Percentiles rank a stretch among this genome's conserved stretches.
Conservation (phyloP, 2,113 vertebrate genomes). For the Lanius collurio region DNA sequence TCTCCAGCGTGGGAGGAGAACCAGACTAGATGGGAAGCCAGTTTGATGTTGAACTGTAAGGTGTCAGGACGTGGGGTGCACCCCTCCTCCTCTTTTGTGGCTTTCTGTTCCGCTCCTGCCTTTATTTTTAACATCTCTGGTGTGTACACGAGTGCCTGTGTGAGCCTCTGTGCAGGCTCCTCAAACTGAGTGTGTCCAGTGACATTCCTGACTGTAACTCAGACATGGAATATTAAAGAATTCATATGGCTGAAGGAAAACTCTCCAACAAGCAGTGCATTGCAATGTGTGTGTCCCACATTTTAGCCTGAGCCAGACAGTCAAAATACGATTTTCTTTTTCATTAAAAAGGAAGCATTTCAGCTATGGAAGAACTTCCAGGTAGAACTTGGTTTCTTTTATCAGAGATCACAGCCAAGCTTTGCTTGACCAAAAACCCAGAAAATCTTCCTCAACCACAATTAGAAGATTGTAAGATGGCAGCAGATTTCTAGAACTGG, state of each 20-base stretch:
- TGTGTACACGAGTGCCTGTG: neutral
- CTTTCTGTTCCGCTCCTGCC: constrained; percentile 45
- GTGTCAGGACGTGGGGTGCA: neutral
- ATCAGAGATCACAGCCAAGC: neutral
- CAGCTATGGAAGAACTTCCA: neutral
- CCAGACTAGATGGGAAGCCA: constrained; percentile 37
- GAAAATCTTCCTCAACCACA: neutral
- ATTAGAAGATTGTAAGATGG: neutral
- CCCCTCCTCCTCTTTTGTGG: constrained; percentile 45
- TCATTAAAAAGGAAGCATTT: neutral
- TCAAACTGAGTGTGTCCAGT: neutral
- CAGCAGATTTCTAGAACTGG: neutral
- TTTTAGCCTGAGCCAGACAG: neutral
- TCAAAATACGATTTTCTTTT: neutral
- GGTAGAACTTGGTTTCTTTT: neutral
- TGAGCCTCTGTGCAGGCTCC: neutral
- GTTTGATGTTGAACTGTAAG: neutral
- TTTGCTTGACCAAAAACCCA: neutral
- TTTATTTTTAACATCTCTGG: constrained; percentile 33
- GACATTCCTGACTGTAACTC: neutral
- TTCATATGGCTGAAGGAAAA: neutral
- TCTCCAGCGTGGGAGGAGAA: constrained; percentile 24
- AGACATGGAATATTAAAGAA: rapidly evolving
- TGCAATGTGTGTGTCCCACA: neutral
- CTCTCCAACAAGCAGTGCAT: neutral